Evolutionary conservation across 2,113 vertebrate genomes (phyloP), one percentile per base, ranked within the genome.

Genomic region (Megaceryle maxima): DNA sequence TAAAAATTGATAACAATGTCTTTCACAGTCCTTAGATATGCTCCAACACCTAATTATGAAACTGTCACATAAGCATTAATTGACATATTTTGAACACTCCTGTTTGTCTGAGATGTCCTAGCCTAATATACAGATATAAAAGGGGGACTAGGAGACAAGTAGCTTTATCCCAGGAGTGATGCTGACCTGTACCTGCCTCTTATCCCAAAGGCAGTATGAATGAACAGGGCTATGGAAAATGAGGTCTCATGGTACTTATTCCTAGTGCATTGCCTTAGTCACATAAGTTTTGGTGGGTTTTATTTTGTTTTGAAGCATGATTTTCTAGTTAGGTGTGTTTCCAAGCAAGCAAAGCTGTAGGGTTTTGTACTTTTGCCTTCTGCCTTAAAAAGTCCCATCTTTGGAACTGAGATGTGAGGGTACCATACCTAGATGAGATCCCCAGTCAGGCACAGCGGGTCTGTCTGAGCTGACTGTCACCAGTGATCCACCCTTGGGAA

Each of bases 181-280:
- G 21, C 46, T 79, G 37, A 55, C 16, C 17, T 66, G 17, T 66
- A 59, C 16, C 46, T 64, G 37, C 22, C 9, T 69, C 72, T 78
- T 60, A 25, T 76, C 43, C 33, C 29, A 41, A 64, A 83, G 24
- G 60, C 86, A 8, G 8, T 53, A 25, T 1, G 1, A 64, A 31
- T 44, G 21, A 16, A 6, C 0, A 0, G 22, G 17, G 21, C 48
- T 60, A 87, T 83, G 66, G 53, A 44, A 53, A 73, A 43, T 10
- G n/a, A 76, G 7, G 5, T n/a, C 31, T 39, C 73, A 37, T 4
- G 14, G 21, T 69, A 14, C 35, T 69, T 66, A 26, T 22, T 62
- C 62, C 51, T 74, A 29, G 22, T 37, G 9, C 17, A 74, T 13
- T 48, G n/a, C 62, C 26, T 90, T 31, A 50, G 39, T 59, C 13